These are phyloP conservation scores for Tolmerus cingulatus DNA, from an alignment of 2,888 invertebrate species.

Conservation along the genomic window DNA sequence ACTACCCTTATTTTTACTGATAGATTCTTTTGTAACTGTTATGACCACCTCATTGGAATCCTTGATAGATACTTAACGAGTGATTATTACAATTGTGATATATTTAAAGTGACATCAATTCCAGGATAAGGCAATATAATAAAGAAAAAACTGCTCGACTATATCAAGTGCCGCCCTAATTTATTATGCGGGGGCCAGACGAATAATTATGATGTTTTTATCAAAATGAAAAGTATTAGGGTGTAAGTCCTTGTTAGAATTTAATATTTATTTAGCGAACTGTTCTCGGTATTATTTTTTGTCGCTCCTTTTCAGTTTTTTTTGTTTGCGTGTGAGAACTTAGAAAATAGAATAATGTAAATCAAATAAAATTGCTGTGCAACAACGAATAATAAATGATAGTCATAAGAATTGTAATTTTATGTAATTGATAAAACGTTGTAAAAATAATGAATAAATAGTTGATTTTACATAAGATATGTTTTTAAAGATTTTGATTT, in stretches of 20 bases:
- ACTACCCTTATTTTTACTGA: neutral
- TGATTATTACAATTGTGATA: slow-evolving; percentile 38
- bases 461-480: neutral
- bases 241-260: neutral
- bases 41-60: slow-evolving; percentile 17
- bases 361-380: neutral
- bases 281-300: neutral
- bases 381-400: neutral
- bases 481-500: neutral
- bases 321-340: neutral
- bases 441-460: neutral
- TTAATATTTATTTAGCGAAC: slow-evolving; percentile 10
- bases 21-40: neutral
- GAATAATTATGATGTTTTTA: neutral
- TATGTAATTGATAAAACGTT: neutral
- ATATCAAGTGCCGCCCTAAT: neutral
- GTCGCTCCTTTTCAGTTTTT: neutral
- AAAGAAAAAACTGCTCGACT: neutral
- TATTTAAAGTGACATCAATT: slow-evolving; percentile 28
- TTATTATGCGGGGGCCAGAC: neutral
- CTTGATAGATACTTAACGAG: slow-evolving; percentile 28
- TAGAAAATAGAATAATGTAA: neutral
- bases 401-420: neutral
- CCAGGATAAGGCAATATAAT: neutral
- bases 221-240: neutral